These are phyloP conservation scores for Chelmon rostratus DNA, from an alignment of 2,797 vertebrate species.

Conservation along the genomic window DNA sequence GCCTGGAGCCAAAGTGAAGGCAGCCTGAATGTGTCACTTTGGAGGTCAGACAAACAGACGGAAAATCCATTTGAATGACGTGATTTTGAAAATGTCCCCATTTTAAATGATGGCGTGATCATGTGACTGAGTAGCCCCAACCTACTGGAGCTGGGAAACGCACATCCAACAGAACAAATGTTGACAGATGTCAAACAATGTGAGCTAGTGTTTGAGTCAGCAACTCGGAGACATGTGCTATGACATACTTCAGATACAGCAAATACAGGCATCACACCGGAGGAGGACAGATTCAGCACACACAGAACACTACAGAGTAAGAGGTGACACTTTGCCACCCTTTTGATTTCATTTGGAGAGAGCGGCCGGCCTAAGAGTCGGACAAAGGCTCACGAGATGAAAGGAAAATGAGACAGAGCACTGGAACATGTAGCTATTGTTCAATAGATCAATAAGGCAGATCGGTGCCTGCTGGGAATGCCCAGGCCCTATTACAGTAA, in stretches of 20 bases:
- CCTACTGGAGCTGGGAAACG: too few relatives aligned
- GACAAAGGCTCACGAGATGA: conserved; percentile 60
- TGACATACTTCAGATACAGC: conserved; percentile 5
- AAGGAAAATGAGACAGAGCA: conserved; percentile 60
- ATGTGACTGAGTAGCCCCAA: neutral
- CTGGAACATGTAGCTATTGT: conserved; percentile 71
- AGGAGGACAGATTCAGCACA: neutral
- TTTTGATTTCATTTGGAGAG: conserved; percentile 52
- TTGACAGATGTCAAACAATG: conserved; percentile 25
- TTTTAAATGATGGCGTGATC: neutral
- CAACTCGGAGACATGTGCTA: conserved; percentile 3
- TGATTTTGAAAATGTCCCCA: neutral
- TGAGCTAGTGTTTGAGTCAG: conserved; percentile 13
- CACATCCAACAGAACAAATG: conserved; percentile 17
- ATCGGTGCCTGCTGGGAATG: conserved; percentile 74
- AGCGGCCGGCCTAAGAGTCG: conserved; percentile 31
- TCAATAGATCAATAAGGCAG: conserved; percentile 76
- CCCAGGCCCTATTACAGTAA: conserved; percentile 76
- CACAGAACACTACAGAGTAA: neutral
- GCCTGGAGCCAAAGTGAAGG: conserved; percentile 16
- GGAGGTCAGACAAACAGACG: neutral
- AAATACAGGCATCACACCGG: conserved; percentile 18
- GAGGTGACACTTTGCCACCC: conserved; percentile 17
- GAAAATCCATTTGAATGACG: neutral
- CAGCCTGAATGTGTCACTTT: conserved; percentile 4